Evolutionary conservation across 2,888 invertebrate species (phyloP), one percentile per base, ranked within the genome.

Genomic region (Tenthredo distinguenda): DNA sequence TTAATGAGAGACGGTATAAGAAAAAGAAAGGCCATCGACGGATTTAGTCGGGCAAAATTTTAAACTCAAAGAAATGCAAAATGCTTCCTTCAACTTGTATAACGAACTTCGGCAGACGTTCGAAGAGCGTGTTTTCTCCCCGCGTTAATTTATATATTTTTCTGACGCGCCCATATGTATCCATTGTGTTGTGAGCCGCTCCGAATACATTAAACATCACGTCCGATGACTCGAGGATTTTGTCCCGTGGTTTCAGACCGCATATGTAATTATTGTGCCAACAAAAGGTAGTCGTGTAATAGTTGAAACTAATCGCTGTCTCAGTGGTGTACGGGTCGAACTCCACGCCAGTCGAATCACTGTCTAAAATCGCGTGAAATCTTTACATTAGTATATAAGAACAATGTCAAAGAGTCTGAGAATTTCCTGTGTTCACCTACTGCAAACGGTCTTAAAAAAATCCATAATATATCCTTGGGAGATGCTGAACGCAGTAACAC

Each of bases 161-260:
- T 86, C 87, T 87, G 90, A 89, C 90, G 91, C 90, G 88, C 91
- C 91, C 90, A 91, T 88, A 87, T 87, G 58, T 55, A 84, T 62
- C 90, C 87, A 90, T 90, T 91, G 91, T 91, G 88, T 87, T 87
- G 85, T 86, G 86, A 87, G 87, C 87, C 88, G 90, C 90, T 90
- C 90, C 88, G 90, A 91, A 90, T 90, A 88, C 91, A 91, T 90
- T 90, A 90, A 90, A 90, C 88, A 88, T 89, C 88, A 89, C 88
- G 87, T 88, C 87, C 88, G 89, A 90, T 90, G 90, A 90, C 90
- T 90, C 88, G 87, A 88, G 89, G 88, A 88, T 89, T 89, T 89
- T 88, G 88, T 90, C 86, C 87, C 87, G 87, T 34, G 47, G 40
- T 83, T 83, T 26, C 34, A 83, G 71, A 83, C 65, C 47, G 83